phyloP scores from a whole-genome alignment of 92 coral and sea anemone genomes.

The Porites lobata region DNA sequence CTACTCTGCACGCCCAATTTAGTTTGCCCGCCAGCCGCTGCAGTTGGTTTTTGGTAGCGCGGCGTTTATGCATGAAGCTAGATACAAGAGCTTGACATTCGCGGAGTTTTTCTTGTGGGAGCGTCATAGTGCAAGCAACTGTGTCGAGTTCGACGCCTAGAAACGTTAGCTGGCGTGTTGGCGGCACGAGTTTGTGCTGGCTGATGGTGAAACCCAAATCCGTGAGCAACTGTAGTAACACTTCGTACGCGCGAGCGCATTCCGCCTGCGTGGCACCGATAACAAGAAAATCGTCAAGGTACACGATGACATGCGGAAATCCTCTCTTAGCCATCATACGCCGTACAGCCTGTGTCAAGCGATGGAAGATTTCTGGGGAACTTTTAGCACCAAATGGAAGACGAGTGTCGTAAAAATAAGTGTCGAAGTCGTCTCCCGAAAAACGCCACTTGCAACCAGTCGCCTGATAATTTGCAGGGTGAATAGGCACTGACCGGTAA shows the following conservation, averaged over 20 bases:
- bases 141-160: constrained; percentile 17
- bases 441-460: constrained; percentile 60
- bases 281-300: constrained; percentile 45
- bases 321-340: constrained; percentile 50
- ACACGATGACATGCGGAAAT: constrained; percentile 18
- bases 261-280: constrained; percentile 19
- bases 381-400: constrained; percentile 53
- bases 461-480: constrained; percentile 33
- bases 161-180: not conserved
- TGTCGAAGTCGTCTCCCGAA: constrained; percentile 4
- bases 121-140: constrained; percentile 18
- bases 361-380: constrained; percentile 45
- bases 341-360: constrained; percentile 45
- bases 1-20: constrained; percentile 36
- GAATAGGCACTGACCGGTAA: constrained; percentile 33
- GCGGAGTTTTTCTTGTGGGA: constrained; percentile 38
- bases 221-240: not conserved
- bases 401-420: constrained; percentile 46
- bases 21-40: constrained; percentile 35
- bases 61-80: not conserved
- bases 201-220: not conserved
- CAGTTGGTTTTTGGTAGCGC: not conserved
- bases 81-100: not conserved
- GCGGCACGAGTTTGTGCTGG: not conserved
- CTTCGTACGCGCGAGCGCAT: not conserved